Base-by-base conservation (phyloP, 37 sponge, comb jelly and placozoan genomes). In the Dysidea cf. avara region DNA sequence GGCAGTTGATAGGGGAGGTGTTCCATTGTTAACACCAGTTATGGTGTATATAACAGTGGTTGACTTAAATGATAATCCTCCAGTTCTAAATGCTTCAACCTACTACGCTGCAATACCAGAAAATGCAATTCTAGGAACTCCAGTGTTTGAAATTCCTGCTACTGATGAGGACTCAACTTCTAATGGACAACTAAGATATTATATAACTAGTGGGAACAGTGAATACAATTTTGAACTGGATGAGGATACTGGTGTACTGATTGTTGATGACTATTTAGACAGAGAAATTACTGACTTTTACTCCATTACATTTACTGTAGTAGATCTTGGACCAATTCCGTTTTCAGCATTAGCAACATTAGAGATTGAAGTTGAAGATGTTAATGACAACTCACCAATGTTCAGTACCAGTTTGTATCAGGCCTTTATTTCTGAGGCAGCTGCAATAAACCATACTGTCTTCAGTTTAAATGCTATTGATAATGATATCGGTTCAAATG, bases 51-150 rank as follows among this genome's bases (percentile, higher is more conserved):
- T 88, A 26, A 53, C 62, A 12, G 67, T 88, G 2, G 57, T 74
- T 16, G 89, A 88, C 62, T 21, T 78, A 0, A 86, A 91, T 36
- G 92, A 91, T 22, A 79, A 86, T 39, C 61, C 75, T 26, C 89
- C 89, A 29, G 18, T 73, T 7, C 83, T 88, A 63, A 66, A 73
- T 24, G 39, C 68, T 20, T 39, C 60, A 1, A 6, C 53, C 7
- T 88, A 88, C 66, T 14, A 40, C n/a, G 49, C 73, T 34, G 65
- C 70, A 56, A 66, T 88, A 29, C 71, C 89, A 0, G 89, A 88
- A 55, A 79, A 82, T 30, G 36, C 74, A 7, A 68, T 88, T 34
- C 76, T 88, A 20, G 35, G 51, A 9, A 61, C 79, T 21, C 36
- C 57, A 25, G 65, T 88, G 29, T 78, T 88, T 38, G 75, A 68